Conservation (phyloP, 2,113 vertebrate genomes). For the Synodontis membranacea region DNA sequence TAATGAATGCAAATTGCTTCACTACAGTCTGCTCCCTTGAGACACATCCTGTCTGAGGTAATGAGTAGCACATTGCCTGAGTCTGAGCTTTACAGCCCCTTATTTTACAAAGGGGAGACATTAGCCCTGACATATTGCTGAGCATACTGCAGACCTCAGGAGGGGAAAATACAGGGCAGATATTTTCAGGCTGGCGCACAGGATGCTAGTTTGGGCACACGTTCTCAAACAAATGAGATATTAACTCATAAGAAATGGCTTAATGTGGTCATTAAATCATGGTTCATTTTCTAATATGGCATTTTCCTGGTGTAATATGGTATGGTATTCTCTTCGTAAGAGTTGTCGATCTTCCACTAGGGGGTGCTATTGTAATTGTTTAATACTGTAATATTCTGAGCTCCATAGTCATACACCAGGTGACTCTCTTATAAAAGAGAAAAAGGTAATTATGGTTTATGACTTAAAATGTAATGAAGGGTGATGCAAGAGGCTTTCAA, state of each 20-base stretch:
- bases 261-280: background rate
- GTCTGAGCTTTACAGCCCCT: slow-evolving; percentile 28
- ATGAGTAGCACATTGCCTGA: slow-evolving; percentile 52
- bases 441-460: background rate
- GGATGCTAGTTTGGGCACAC: background rate
- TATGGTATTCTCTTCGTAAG: background rate
- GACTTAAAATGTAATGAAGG: background rate
- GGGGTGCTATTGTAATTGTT: slow-evolving; percentile 7
- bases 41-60: slow-evolving; percentile 30
- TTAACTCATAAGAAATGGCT: background rate
- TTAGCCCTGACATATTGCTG: slow-evolving; percentile 41
- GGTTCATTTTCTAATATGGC: background rate
- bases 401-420: background rate
- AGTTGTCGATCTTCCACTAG: background rate
- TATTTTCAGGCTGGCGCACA: background rate
- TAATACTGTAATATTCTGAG: background rate
- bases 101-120: slow-evolving; percentile 41
- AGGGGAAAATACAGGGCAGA: background rate
- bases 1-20: slow-evolving; percentile 46
- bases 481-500: background rate
- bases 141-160: slow-evolving; percentile 6
- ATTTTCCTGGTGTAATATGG: too few species aligned
- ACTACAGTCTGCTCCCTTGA: slow-evolving; percentile 37
- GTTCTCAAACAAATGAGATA: slow-evolving; percentile 3
- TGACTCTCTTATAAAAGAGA: background rate